Conservation (phyloP, 2,113 vertebrate species). For the Elephas maximus region DNA sequence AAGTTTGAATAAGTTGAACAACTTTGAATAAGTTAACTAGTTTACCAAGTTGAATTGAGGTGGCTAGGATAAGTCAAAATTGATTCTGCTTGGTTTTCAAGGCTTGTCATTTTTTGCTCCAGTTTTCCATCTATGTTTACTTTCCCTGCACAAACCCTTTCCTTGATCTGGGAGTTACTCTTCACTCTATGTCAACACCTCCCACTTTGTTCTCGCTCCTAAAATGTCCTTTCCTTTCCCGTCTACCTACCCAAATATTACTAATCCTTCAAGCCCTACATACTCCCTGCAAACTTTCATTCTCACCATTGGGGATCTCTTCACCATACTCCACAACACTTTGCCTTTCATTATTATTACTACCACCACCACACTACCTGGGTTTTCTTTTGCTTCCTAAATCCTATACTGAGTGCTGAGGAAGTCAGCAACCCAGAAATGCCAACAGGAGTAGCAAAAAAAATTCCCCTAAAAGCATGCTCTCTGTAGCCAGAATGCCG, state of each 20-base stretch:
- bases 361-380: neutral
- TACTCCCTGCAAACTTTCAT: too few species aligned
- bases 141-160: neutral
- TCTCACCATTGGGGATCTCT: too few species aligned
- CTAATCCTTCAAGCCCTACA: neutral
- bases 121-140: neutral
- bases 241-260: neutral
- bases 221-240: neutral
- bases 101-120: neutral
- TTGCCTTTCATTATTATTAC: neutral
- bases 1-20: too few species aligned
- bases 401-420: too few species aligned
- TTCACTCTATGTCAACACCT: neutral
- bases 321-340: too few species aligned
- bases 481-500: neutral
- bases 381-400: too few species aligned
- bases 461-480: too few species aligned
- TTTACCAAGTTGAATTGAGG: neutral
- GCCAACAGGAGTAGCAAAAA: too few species aligned
- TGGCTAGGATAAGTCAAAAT: neutral
- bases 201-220: neutral
- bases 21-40: too few species aligned
- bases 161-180: neutral
- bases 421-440: too few species aligned
- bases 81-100: neutral